Base-by-base conservation (phyloP, 2,797 vertebrate genomes). In the Gallinago nigripennis region DNA sequence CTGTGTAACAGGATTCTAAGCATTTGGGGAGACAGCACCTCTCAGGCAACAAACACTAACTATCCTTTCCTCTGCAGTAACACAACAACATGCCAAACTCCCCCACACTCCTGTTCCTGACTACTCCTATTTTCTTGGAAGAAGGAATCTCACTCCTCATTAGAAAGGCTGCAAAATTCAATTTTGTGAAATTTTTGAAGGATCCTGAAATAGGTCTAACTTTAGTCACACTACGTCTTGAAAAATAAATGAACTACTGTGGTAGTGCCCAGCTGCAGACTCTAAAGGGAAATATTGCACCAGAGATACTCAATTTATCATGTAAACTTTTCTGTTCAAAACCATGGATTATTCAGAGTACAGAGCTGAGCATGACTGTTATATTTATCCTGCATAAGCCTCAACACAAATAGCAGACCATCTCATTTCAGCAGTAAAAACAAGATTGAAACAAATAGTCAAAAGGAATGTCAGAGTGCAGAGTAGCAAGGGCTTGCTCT, bases 51-150 rank as follows among this genome's bases (percentile, higher is more conserved):
- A 18, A 11, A 37, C 33, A 41, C 31, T 10, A 28, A 39, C 10
- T 3, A 3, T 1, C 0, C 33, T 12, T 71, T 46, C 27, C 58
- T 75, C n/a, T 53, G 16, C 54, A 61, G 33, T 0, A 65, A 10
- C 39, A 46, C 16, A 57, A 2, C 54, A 46, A 21, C 13, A 6
- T 3, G 7, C 4, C 54, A 15, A 41, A 11, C 6, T 19, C 21
- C 8, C 25, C 41, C 6, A 4, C 0, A 3, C 20, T 68, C 24
- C 68, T 33, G 6, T 20, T 57, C 43, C 48, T 56, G 6, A 35
- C 27, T 16, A 16, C 8, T 64, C 37, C 21, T 8, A 0, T 72
- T 72, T 50, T 18, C 37, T 50, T 45, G 5, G 19, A 84, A 58
- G 12, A 73, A 46, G 9, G 2, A 64, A 45, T 17, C 46, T 53